Percentiles rank a stretch among this genome's conserved stretches.
Conservation (phyloP, 2,113 vertebrate species). For the Eulemur macaco region DNA sequence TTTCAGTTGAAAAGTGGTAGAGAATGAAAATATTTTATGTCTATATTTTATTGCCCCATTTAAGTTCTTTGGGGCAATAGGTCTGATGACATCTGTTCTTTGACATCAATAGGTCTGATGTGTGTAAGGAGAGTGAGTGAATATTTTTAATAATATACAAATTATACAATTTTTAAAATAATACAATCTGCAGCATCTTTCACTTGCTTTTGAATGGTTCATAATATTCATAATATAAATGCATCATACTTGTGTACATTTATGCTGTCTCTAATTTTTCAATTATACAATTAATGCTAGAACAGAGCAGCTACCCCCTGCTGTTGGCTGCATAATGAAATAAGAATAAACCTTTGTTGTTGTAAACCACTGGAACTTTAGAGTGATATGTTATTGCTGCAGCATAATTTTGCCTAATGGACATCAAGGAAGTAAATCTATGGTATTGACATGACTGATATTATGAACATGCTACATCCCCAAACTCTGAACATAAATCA, state of each 20-base stretch:
- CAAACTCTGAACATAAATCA: neutral
- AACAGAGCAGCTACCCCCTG: neutral
- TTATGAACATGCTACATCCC: neutral
- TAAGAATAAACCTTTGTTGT: neutral
- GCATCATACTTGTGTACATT: neutral
- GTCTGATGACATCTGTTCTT: neutral
- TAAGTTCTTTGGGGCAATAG: neutral
- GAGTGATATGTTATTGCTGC: neutral
- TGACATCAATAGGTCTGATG: too few relatives aligned
- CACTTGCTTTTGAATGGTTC: neutral
- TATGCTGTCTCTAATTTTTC: neutral
- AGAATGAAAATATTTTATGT: neutral
- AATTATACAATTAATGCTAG: neutral
- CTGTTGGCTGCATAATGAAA: neutral
- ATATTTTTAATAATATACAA: neutral
- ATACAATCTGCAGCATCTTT: neutral
- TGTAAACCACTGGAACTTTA: neutral
- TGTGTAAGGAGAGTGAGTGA: neutral
- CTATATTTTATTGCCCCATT: neutral
- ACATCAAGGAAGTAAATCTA: neutral
- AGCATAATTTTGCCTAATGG: neutral
- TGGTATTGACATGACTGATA: neutral
- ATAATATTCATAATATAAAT: neutral
- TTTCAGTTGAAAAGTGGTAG: neutral
- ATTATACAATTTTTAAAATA: neutral